Evolutionary conservation across 1,140 invertebrate species (phyloP).

Genomic region (Melipona quadrifasciata): DNA sequence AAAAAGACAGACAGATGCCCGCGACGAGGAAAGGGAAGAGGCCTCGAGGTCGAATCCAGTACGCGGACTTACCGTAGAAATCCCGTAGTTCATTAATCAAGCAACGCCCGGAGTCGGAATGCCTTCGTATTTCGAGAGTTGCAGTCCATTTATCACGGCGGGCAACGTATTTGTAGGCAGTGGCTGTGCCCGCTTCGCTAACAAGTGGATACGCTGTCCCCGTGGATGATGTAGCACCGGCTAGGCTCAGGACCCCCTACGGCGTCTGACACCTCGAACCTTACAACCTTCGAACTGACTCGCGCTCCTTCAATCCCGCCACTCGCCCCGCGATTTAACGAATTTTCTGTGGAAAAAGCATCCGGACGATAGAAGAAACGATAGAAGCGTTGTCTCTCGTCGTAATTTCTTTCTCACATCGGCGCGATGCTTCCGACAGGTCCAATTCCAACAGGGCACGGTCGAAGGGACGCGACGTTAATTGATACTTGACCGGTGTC

Average conservation of each 20-base stretch:
- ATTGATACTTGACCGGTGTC: no score
- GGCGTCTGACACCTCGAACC: conserved; percentile 79
- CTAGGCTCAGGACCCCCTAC: conserved; percentile 77
- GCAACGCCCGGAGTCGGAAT: conserved; percentile 79
- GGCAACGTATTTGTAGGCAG: conserved; percentile 80
- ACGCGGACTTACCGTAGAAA: conserved; percentile 70
- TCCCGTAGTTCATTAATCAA: conserved; percentile 80
- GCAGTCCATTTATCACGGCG: conserved; percentile 79
- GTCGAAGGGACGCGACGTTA: no score
- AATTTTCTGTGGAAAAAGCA: conserved; percentile 50
- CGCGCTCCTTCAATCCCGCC: conserved; percentile 61
- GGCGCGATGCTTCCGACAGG: no score
- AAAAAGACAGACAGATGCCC: neutral
- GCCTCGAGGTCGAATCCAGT: conserved; percentile 55
- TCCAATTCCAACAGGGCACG: no score
- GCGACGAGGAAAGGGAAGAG: conserved; percentile 9
- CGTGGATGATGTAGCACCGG: conserved; percentile 80
- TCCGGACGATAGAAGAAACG: neutral
- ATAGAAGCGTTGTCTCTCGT: no score
- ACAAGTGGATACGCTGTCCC: conserved; percentile 81
- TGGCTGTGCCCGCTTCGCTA: conserved; percentile 78
- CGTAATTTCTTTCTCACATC: no score
- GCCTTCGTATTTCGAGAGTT: conserved; percentile 79
- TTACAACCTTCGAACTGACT: conserved; percentile 71
- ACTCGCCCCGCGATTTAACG: conserved; percentile 52